phyloP scores from a whole-genome alignment of 1,140 invertebrate species.

The Parapsyche elsis region DNA sequence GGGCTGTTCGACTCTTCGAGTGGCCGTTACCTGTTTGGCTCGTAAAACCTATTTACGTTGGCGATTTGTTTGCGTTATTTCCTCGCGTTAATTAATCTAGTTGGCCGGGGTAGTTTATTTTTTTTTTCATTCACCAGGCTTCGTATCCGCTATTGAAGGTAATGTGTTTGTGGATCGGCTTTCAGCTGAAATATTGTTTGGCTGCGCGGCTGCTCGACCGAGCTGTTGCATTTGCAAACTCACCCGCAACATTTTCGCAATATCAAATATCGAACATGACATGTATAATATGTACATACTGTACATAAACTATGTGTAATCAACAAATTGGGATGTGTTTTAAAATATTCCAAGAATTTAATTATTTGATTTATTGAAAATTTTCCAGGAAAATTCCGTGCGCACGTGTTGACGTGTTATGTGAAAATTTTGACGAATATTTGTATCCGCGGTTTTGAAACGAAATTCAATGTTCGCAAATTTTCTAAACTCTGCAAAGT shows the following conservation, averaged over 20 bases:
- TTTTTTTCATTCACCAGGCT: not conserved
- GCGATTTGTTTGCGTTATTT: conserved; percentile 20
- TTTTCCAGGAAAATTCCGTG: not conserved
- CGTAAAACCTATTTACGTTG: not conserved
- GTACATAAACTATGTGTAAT: not conserved
- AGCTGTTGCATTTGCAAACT: not conserved
- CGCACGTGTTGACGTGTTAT: not conserved
- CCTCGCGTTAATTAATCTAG: conserved; percentile 17
- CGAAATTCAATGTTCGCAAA: too few species aligned
- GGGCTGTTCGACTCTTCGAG: not conserved
- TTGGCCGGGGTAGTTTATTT: conserved; percentile 7
- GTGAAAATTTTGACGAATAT: not conserved
- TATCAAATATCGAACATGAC: not conserved
- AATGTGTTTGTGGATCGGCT: conserved; percentile 8
- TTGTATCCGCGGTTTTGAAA: too few species aligned
- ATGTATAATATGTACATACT: too few species aligned
- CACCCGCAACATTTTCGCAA: not conserved
- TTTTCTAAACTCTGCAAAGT: too few species aligned
- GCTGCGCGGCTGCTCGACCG: too few species aligned
- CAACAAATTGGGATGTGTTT: not conserved
- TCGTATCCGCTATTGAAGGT: not conserved
- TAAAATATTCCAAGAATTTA: not conserved
- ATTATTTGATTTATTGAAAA: not conserved
- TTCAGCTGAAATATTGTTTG: conserved; percentile 14
- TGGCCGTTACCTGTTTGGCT: not conserved